A percentile compares a stretch with the other conserved stretches of the same genome.
Evolutionary conservation across 2,113 vertebrate genomes (phyloP).

Genomic region (Equus quagga): DNA sequence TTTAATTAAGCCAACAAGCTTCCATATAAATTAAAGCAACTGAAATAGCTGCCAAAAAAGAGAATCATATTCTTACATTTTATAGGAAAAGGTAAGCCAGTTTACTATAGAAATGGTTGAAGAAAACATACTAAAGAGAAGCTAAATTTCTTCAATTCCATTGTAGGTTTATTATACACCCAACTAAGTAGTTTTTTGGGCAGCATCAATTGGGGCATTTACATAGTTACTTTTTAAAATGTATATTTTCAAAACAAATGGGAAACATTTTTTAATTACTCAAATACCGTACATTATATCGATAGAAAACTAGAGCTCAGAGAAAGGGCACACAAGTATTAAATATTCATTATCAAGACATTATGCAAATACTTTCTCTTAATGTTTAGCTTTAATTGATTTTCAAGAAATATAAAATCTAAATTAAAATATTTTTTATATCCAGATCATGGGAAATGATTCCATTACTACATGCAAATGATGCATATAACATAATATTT

Average conservation of each 20-base stretch:
- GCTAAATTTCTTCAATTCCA: background rate
- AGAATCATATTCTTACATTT: background rate
- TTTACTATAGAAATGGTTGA: background rate
- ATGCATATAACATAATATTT: background rate
- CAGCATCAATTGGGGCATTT: background rate
- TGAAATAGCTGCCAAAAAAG: background rate
- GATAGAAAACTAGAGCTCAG: background rate
- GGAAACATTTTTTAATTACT: background rate
- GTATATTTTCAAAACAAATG: background rate
- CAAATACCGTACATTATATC: background rate
- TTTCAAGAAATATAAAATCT: background rate
- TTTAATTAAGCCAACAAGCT: background rate
- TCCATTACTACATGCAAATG: background rate
- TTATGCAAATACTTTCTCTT: background rate
- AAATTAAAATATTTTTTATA: background rate
- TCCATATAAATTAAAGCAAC: background rate
- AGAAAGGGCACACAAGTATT: background rate
- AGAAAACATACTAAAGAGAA: background rate
- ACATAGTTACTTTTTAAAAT: background rate
- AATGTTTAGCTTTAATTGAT: background rate
- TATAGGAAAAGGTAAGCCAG: background rate
- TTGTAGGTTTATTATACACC: background rate
- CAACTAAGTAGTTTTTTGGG: background rate
- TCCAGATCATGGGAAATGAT: background rate
- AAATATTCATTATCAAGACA: constrained; percentile 16